Conservation (phyloP, 2,888 invertebrate genomes). For the Leptopilina syphax region DNA sequence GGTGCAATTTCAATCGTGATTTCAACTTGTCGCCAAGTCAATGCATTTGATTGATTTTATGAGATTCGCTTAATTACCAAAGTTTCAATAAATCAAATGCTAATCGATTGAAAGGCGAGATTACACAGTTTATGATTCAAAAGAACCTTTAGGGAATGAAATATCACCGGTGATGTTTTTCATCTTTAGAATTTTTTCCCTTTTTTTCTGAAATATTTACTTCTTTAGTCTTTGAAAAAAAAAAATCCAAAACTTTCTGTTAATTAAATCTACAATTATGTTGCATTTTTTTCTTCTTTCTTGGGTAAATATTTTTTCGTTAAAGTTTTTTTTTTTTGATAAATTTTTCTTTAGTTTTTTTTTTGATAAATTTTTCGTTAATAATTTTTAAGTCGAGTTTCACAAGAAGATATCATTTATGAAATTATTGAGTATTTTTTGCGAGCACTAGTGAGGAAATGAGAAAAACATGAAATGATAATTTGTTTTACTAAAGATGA, state of each 20-base stretch:
- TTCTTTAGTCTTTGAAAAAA: too few species aligned
- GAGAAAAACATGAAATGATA: not conserved
- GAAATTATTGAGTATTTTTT: not conserved
- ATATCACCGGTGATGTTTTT: too few species aligned
- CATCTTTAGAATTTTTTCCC: too few species aligned
- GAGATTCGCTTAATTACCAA: conserved; percentile 6
- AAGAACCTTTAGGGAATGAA: not conserved
- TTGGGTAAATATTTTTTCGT: too few species aligned
- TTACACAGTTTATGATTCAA: not conserved
- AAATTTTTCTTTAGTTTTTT: too few species aligned
- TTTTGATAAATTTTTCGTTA: not conserved
- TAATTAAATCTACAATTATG: too few species aligned
- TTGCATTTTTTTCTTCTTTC: too few species aligned
- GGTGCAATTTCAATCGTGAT: conserved; percentile 13
- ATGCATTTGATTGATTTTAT: conserved; percentile 10
- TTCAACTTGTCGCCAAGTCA: conserved; percentile 12
- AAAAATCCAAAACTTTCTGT: too few species aligned
- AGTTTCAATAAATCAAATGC: conserved; percentile 13
- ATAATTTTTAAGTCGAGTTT: not conserved
- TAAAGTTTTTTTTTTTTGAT: too few species aligned
- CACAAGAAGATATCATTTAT: not conserved
- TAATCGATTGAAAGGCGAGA: conserved; percentile 8
- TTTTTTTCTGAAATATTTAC: too few species aligned
- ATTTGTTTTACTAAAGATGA: not conserved
- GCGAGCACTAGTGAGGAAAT: not conserved